Evolutionary conservation across 2,113 vertebrate species (phyloP).

Genomic region (Plotosus lineatus): DNA sequence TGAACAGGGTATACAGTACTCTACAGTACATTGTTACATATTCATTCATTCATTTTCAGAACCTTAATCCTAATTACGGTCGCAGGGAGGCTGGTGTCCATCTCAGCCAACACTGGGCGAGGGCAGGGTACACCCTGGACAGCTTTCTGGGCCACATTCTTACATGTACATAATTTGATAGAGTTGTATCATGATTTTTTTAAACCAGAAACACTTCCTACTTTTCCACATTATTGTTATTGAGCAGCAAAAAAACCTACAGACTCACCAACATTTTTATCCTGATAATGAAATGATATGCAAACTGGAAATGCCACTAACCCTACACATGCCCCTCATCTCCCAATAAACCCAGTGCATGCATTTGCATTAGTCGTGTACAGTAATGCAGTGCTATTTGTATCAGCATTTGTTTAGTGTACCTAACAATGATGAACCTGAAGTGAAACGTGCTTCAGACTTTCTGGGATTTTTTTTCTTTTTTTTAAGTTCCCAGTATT

Average conservation of each 20-base stretch:
- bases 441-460: too few species aligned
- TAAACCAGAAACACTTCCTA: neutral
- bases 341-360: neutral
- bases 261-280: neutral
- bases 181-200: neutral
- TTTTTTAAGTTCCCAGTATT: too few species aligned
- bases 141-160: too few species aligned
- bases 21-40: neutral
- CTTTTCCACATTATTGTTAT: neutral
- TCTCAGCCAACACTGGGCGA: too few species aligned
- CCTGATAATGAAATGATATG: neutral
- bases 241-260: neutral
- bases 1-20: neutral
- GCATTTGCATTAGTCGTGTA: neutral
- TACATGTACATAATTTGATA: too few species aligned
- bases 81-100: too few species aligned
- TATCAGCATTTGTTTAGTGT: neutral
- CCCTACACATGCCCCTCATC: neutral
- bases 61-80: too few species aligned
- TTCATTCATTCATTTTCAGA: too few species aligned
- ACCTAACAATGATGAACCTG: neutral
- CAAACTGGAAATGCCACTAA: conserved; percentile 1
- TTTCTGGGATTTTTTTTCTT: too few species aligned
- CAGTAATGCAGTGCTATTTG: neutral
- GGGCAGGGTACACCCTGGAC: too few species aligned